phyloP scores from a whole-genome alignment of 2,113 vertebrate species.

The Paradisaea rubra region DNA sequence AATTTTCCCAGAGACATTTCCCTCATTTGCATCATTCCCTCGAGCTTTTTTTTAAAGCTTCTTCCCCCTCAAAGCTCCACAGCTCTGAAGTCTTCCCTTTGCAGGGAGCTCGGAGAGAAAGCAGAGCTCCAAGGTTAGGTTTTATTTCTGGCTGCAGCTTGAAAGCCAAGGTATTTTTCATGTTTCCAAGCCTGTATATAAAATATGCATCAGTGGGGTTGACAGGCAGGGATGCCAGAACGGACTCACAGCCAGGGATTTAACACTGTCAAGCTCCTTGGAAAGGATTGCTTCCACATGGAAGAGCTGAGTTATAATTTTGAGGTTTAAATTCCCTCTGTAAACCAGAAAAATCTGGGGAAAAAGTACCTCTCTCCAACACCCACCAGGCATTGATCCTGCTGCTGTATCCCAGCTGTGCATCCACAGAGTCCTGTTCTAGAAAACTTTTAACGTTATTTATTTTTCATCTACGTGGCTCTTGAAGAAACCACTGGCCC shows the following conservation, averaged over 20 bases:
- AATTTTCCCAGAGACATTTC: slow-evolving; percentile 63
- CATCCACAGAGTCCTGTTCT: too few species aligned
- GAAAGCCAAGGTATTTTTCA: slow-evolving; percentile 36
- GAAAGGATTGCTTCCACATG: neutral
- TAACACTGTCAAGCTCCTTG: neutral
- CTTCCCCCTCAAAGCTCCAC: slow-evolving; percentile 38
- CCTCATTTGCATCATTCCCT: slow-evolving; percentile 62
- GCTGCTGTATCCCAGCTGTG: neutral
- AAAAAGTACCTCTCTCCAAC: neutral
- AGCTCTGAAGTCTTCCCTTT: slow-evolving; percentile 52
- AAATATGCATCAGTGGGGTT: slow-evolving; percentile 45
- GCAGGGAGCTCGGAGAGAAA: neutral
- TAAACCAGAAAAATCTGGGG: neutral
- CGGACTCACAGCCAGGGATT: neutral
- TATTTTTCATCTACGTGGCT: neutral
- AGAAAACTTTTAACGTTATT: neutral
- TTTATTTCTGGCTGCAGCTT: slow-evolving; percentile 59
- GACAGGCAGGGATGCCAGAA: slow-evolving; percentile 24
- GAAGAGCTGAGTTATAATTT: neutral
- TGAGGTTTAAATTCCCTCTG: neutral
- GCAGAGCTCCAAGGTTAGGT: slow-evolving; percentile 26
- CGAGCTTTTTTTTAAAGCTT: slow-evolving; percentile 13
- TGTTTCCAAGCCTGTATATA: slow-evolving; percentile 29
- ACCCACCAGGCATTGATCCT: neutral
- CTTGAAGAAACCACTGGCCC: neutral